Percentiles rank a stretch among this genome's conserved stretches.
Evolutionary conservation across 2,888 invertebrate species (phyloP).

Genomic region (Nudaria mundana): DNA sequence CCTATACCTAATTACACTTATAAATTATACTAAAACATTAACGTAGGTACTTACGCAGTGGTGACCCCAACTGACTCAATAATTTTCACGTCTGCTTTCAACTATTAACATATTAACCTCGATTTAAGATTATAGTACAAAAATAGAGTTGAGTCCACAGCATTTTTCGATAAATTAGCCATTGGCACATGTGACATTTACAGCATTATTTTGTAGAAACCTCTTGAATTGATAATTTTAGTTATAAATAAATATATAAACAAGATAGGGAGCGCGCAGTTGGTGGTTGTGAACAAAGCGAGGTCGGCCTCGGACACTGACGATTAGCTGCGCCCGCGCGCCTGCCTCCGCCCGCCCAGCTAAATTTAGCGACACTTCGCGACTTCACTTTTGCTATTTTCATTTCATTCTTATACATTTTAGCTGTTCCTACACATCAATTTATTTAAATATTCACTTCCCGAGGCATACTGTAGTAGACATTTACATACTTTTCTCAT

Average conservation of each 20-base stretch:
- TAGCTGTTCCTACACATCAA: conserved; percentile 54
- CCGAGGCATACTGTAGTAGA: not conserved
- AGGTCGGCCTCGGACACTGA: conserved; percentile 48
- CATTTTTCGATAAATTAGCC: conserved; percentile 1
- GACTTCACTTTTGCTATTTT: conserved; percentile 78
- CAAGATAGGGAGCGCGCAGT: conserved; percentile 26
- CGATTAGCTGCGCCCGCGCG: conserved; percentile 39
- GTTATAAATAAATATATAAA: conserved; percentile 25
- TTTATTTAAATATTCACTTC: conserved; percentile 47
- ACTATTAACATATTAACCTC: conserved; percentile 52
- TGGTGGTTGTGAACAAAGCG: conserved; percentile 52
- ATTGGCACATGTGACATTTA: not conserved
- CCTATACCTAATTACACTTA: too few species aligned
- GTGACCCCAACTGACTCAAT: conserved; percentile 43
- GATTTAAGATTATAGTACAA: conserved; percentile 28
- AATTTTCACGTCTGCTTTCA: conserved; percentile 32
- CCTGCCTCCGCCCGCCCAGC: conserved; percentile 58
- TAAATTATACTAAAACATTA: too few species aligned
- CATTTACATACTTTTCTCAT: not conserved
- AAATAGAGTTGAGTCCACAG: conserved; percentile 5
- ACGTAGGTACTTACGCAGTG: conserved; percentile 52
- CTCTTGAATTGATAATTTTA: conserved; percentile 4
- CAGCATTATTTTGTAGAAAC: conserved; percentile 1
- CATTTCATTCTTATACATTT: conserved; percentile 65
- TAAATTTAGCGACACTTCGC: conserved; percentile 78